Evolutionary conservation across 2,888 invertebrate genomes (phyloP).

Genomic region (Poecilobothrus nobilitatus): DNA sequence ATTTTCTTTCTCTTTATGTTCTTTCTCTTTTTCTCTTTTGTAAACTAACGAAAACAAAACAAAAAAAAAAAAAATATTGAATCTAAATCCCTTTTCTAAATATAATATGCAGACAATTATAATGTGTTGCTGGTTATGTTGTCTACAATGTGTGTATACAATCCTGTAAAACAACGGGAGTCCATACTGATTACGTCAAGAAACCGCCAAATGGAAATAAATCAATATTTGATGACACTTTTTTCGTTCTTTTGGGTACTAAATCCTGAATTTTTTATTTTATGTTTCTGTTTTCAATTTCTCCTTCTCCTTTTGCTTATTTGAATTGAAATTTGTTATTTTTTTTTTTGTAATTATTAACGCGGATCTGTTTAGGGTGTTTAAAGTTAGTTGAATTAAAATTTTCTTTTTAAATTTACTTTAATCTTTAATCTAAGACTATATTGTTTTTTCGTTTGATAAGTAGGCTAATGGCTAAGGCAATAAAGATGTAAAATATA

Average conservation of each 20-base stretch:
- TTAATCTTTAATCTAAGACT: too few relatives aligned
- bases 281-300: slow-evolving; percentile 15
- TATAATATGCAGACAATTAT: not conserved
- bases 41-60: too few relatives aligned
- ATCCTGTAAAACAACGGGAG: not conserved
- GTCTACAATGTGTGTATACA: slow-evolving; percentile 6
- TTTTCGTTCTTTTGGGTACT: not conserved
- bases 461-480: too few relatives aligned
- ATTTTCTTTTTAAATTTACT: too few relatives aligned
- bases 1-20: not conserved
- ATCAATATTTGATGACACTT: slow-evolving; percentile 8
- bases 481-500: too few relatives aligned
- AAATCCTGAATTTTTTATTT: not conserved
- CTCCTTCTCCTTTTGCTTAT: slow-evolving; percentile 22
- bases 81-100: too few relatives aligned
- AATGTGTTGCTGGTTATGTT: slow-evolving; percentile 6
- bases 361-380: too few relatives aligned
- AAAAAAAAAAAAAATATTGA: too few relatives aligned
- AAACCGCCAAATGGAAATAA: slow-evolving; percentile 12
- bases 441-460: too few relatives aligned
- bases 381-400: too few relatives aligned
- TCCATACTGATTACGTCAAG: slow-evolving; percentile 10
- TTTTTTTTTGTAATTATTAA: too few relatives aligned
- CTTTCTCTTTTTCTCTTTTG: too few relatives aligned
- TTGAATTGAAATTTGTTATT: not conserved